Percentiles rank a stretch among this genome's conserved stretches.
These are phyloP conservation scores for Steinernema hermaphroditum DNA, from an alignment of 2,888 invertebrate genomes.

Conservation along the genomic window DNA sequence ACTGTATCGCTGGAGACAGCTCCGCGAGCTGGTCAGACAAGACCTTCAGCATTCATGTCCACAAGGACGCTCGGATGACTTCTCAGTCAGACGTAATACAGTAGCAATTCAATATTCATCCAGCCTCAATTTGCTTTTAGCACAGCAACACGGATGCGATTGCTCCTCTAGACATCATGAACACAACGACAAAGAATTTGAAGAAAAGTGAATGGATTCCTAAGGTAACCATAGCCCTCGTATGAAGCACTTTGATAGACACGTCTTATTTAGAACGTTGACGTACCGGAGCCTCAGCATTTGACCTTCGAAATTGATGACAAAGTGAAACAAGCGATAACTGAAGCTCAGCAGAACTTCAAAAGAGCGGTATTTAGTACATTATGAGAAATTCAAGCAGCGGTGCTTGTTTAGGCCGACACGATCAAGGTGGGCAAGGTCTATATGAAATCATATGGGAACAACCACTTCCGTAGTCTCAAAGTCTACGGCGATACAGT, in stretches of 20 bases:
- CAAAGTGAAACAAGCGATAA: constrained; percentile 68
- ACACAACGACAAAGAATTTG: constrained; percentile 44
- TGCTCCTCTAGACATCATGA: constrained; percentile 49
- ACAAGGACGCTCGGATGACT: constrained; percentile 57
- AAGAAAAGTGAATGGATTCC: constrained; percentile 47
- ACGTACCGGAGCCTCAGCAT: constrained; percentile 66
- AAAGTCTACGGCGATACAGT: constrained; percentile 74
- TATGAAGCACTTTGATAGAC: background rate
- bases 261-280: background rate
- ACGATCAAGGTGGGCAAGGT: constrained; percentile 60
- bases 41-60: constrained; percentile 67
- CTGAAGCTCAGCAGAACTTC: constrained; percentile 67
- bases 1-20: constrained; percentile 70
- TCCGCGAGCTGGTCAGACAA: constrained; percentile 74
- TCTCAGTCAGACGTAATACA: constrained; percentile 72
- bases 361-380: constrained; percentile 40
- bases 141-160: constrained; percentile 58
- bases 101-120: background rate
- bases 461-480: constrained; percentile 68
- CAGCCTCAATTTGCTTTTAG: constrained; percentile 40
- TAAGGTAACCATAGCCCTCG: constrained; percentile 32
- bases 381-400: background rate
- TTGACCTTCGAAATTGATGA: constrained; percentile 70
- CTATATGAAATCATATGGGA: constrained; percentile 54
- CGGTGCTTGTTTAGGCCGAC: background rate